Percentiles rank a stretch among this genome's conserved stretches.
Conservation (phyloP, 2,888 invertebrate species). For the Cantharis flavilabris region DNA sequence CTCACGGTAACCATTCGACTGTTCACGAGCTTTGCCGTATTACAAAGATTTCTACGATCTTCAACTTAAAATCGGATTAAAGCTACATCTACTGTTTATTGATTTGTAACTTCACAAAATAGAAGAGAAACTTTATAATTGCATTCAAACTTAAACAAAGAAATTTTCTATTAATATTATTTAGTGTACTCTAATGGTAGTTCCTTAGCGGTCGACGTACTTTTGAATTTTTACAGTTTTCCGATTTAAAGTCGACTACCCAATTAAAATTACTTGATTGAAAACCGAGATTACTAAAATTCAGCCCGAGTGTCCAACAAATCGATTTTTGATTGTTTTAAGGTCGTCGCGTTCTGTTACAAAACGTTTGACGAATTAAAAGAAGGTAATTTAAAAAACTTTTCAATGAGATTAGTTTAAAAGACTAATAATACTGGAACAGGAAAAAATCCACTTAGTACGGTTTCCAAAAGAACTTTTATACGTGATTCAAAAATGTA, state of each 20-base stretch:
- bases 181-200: background rate
- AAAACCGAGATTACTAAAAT: background rate
- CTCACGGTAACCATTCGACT: slow-evolving; percentile 21
- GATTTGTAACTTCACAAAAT: background rate
- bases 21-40: slow-evolving; percentile 7
- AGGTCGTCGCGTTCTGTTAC: background rate
- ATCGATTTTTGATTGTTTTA: background rate
- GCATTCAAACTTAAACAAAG: background rate
- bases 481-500: background rate
- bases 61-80: slow-evolving; percentile 17
- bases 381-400: background rate
- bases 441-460: background rate
- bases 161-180: background rate
- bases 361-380: background rate
- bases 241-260: background rate
- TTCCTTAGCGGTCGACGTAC: background rate
- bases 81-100: slow-evolving; percentile 11
- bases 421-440: background rate
- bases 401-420: background rate
- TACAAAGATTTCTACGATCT: slow-evolving; percentile 18
- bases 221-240: background rate
- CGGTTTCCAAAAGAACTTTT: background rate
- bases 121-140: background rate
- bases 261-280: background rate
- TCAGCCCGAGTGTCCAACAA: background rate